phyloP scores from a whole-genome alignment of 2,113 vertebrate species.

The Collichthys lucidus region DNA sequence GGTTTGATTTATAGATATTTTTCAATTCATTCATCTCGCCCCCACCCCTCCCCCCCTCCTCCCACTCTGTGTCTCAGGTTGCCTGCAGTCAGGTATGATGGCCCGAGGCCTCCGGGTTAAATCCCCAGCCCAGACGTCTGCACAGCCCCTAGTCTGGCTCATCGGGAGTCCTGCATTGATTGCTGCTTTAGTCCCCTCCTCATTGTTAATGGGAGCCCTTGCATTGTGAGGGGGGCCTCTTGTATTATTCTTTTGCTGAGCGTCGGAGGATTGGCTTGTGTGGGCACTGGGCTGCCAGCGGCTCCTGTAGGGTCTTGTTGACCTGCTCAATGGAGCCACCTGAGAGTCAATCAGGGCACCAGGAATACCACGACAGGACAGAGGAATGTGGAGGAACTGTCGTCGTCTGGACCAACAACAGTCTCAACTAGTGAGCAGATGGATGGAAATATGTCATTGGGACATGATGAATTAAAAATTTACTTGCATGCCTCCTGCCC shows the following conservation, averaged over 20 bases:
- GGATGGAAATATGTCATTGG: not conserved
- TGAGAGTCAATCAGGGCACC: constrained; percentile 24
- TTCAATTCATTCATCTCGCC: constrained; percentile 12
- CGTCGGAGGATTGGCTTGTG: constrained; percentile 28
- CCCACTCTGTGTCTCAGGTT: constrained; percentile 65
- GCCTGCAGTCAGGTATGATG: constrained; percentile 73
- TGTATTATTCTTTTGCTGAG: constrained; percentile 63
- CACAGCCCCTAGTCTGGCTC: constrained; percentile 63
- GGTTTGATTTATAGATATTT: not conserved
- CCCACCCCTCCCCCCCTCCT: constrained; percentile 21
- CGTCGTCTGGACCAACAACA: constrained; percentile 4
- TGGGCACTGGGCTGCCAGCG: constrained; percentile 45
- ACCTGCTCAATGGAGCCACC: constrained; percentile 41
- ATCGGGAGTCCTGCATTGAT: constrained; percentile 71
- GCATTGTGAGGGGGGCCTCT: constrained; percentile 60
- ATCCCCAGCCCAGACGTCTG: constrained; percentile 81
- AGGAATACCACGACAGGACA: not conserved
- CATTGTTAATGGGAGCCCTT: constrained; percentile 65
- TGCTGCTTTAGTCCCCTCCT: constrained; percentile 55
- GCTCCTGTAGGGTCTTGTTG: constrained; percentile 60
- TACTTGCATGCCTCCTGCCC: not conserved
- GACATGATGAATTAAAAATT: not conserved
- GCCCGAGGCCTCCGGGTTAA: constrained; percentile 71
- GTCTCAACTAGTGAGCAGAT: not conserved
- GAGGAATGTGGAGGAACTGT: constrained; percentile 34